A percentile compares a stretch with the other conserved stretches of the same genome.
phyloP scores from a whole-genome alignment of 2,113 vertebrate genomes.

The Elaphurus davidianus region DNA sequence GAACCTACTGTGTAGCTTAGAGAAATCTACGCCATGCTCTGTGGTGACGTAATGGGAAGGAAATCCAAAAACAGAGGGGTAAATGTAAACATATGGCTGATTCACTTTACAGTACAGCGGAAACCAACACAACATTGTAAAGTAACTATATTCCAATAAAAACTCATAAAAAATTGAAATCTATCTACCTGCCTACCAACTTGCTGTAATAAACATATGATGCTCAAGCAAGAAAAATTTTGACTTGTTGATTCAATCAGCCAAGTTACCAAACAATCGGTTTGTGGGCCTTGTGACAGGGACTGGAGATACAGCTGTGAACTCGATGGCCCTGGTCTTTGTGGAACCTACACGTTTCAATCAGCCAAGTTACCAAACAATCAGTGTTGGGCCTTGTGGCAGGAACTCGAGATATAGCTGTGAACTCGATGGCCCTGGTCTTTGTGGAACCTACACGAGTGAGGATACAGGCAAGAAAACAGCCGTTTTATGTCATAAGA shows the following conservation, averaged over 20 bases:
- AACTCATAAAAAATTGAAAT: neutral
- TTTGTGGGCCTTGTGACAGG: neutral
- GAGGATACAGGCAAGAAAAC: neutral
- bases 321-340: no score
- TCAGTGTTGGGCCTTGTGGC: neutral
- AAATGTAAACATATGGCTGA: neutral
- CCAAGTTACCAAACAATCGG: neutral
- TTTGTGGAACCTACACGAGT: neutral
- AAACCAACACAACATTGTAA: neutral
- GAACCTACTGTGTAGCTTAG: neutral
- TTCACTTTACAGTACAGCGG: neutral
- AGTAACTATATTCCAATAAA: neutral
- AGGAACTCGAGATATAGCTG: neutral
- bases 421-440: neutral
- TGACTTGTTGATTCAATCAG: neutral
- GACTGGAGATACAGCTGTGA: neutral
- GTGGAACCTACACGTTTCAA: neutral
- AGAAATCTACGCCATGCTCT: neutral
- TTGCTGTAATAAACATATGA: neutral
- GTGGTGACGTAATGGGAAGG: neutral
- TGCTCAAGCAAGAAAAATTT: neutral
- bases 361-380: neutral
- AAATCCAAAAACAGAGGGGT: neutral
- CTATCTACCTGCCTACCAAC: neutral
- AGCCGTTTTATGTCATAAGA: neutral